A percentile compares a stretch with the other conserved stretches of the same genome.
phyloP scores from a whole-genome alignment of 2,888 invertebrate species.

The Acanthosepion lycidas region DNA sequence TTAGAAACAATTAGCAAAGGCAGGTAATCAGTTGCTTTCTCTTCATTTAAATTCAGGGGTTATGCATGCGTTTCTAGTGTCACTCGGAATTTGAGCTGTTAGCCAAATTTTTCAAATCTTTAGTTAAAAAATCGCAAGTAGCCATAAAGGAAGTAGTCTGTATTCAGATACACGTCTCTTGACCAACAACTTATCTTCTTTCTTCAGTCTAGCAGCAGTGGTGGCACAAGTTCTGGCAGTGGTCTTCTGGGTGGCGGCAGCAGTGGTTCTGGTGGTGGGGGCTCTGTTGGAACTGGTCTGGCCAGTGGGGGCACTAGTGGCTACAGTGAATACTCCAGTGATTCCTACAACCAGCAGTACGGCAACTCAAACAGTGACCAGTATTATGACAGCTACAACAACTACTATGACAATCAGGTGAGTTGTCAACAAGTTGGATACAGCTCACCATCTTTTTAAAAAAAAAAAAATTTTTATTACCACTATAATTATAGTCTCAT shows the following conservation, averaged over 20 bases:
- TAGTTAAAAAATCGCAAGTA: background rate
- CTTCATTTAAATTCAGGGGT: background rate
- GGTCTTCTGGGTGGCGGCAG: slow-evolving; percentile 43
- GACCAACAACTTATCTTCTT: background rate
- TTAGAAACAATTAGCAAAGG: background rate
- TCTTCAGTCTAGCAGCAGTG: slow-evolving; percentile 39
- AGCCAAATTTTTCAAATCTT: background rate
- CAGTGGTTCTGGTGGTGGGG: slow-evolving; percentile 44
- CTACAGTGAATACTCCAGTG: slow-evolving; percentile 49
- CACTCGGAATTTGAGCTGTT: background rate
- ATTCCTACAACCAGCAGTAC: slow-evolving; percentile 34
- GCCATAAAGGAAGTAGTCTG: background rate
- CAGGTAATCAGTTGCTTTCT: background rate
- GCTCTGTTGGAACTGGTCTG: slow-evolving; percentile 49
- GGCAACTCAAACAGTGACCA: slow-evolving; percentile 38
- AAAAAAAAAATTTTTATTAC: too few species aligned
- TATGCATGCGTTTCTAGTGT: background rate
- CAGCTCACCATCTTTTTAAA: background rate
- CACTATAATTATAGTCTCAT: too few species aligned
- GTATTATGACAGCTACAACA: slow-evolving; percentile 34
- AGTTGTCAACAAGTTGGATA: background rate
- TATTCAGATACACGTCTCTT: background rate
- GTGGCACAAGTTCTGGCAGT: slow-evolving; percentile 36
- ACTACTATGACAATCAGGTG: slow-evolving; percentile 46
- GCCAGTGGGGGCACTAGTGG: slow-evolving; percentile 49